Evolutionary conservation across 1,140 invertebrate genomes (phyloP), one percentile per base, ranked within the genome.

Genomic region (Tenebrio molitor): DNA sequence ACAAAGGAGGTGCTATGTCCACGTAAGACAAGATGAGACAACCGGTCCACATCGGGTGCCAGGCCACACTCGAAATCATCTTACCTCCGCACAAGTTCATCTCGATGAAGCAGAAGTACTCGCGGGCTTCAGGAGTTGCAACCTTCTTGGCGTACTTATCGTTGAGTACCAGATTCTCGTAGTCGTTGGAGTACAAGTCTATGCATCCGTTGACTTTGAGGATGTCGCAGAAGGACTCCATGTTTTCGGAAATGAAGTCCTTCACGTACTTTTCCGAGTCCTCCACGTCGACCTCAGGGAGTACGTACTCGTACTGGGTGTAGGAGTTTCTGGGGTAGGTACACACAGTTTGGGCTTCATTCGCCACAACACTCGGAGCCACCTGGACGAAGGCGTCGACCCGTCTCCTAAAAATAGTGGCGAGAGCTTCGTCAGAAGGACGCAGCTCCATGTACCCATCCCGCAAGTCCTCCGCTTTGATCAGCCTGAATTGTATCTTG

Each of bases 21-120:
- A 88, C 84, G 77, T 93, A 93, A 39, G 88, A 85, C 15, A 89
- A 86, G 0, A 88, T 89, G 1, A 90, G 84, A 4, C 91, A 84
- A 0, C 91, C 91, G 1, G 88, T 87, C 84, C 87, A 87, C 76
- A 88, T 85, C 0, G 89, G 90, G 84, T 93, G 91, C 89, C 91
- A 93, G 42, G 84, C 84, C 5, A 87, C 84, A 74, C 86, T 85
- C n/a, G 88, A 88, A 58, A 93, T 88, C 76, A 88, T 88, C 80
- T 89, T 90, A 68, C 87, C 85, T 79, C 86, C 86, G 39, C 83
- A 85, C 10, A 86, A 82, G 77, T 85, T 86, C 10, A 88, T 85
- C 76, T 90, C 88, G 39, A 86, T 87, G 76, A 90, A 90, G 74
- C 86, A 88, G 73, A 88, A 84, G 75, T 88, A 88, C 76, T 90